phyloP scores from a whole-genome alignment of 2,113 vertebrate genomes.

The Neolamprologus devosi region DNA sequence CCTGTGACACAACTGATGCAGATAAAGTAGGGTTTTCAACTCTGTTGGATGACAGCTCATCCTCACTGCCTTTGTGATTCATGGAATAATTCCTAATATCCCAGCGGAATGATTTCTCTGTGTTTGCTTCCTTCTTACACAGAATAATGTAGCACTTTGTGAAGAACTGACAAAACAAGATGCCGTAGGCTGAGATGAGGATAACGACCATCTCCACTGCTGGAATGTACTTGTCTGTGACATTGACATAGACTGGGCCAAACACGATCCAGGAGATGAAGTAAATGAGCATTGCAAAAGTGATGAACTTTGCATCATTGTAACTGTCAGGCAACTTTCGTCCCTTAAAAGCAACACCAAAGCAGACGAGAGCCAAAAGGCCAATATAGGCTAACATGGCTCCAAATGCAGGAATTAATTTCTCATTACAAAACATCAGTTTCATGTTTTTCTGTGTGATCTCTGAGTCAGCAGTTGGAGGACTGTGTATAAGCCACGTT shows the following conservation, averaged over 20 bases:
- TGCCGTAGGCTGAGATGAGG: slow-evolving; percentile 71
- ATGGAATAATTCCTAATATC: background rate
- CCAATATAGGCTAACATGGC: slow-evolving; percentile 73
- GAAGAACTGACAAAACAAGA: slow-evolving; percentile 76
- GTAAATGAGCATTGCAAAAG: slow-evolving; percentile 79
- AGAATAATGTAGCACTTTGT: slow-evolving; percentile 79
- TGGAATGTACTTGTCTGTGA: slow-evolving; percentile 65
- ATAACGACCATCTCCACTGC: slow-evolving; percentile 76
- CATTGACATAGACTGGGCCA: slow-evolving; percentile 69
- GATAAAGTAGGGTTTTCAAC: background rate
- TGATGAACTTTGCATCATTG: slow-evolving; percentile 81
- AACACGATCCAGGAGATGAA: slow-evolving; percentile 75
- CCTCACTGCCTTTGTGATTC: background rate
- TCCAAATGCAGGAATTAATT: slow-evolving; percentile 57
- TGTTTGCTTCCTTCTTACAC: slow-evolving; percentile 73
- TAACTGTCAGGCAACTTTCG: slow-evolving; percentile 77
- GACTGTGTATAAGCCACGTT: slow-evolving; percentile 63
- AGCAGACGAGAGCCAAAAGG: slow-evolving; percentile 68
- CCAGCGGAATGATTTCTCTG: slow-evolving; percentile 40
- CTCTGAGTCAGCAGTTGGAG: slow-evolving; percentile 19
- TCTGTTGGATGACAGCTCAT: background rate
- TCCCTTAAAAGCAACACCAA: slow-evolving; percentile 77
- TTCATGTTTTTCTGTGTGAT: accelerated
- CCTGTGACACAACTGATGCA: background rate
- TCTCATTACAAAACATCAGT: slow-evolving; percentile 68